phyloP scores from a whole-genome alignment of 2,888 invertebrate species.

The Selenia dentaria region DNA sequence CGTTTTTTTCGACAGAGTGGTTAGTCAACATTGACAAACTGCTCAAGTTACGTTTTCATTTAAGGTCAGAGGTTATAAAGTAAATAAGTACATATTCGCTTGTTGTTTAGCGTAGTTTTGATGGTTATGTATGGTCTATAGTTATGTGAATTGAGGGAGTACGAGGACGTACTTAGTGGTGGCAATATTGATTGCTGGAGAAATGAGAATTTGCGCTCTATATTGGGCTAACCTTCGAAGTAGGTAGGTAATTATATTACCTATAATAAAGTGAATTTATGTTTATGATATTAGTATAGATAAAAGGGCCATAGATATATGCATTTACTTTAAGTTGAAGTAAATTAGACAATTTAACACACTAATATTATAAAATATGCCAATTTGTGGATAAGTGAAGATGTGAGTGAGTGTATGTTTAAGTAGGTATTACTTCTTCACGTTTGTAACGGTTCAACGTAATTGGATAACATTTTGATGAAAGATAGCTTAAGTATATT shows the following conservation, averaged over 20 bases:
- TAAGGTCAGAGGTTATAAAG: constrained; percentile 23
- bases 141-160: constrained; percentile 25
- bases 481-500: too few relatives aligned
- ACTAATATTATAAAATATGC: too few relatives aligned
- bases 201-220: constrained; percentile 26
- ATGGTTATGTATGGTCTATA: constrained; percentile 8
- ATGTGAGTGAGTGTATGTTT: too few relatives aligned
- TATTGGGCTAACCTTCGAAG: constrained; percentile 4
- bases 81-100: constrained; percentile 12
- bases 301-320: too few relatives aligned
- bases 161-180: constrained; percentile 15
- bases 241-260: not conserved
- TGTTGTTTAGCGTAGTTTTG: constrained; percentile 1
- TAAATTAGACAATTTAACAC: too few relatives aligned
- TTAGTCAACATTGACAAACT: constrained; percentile 28
- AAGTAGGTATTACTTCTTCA: too few relatives aligned
- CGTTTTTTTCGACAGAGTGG: constrained; percentile 26
- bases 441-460: too few relatives aligned
- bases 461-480: too few relatives aligned
- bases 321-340: too few relatives aligned
- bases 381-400: too few relatives aligned
- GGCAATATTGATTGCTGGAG: constrained; percentile 26
- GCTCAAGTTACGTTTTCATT: constrained; percentile 28
- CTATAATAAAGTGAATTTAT: too few relatives aligned
- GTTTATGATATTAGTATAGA: too few relatives aligned